phyloP scores from a whole-genome alignment of 2,113 vertebrate species.

The Campylomormyrus tamandua region DNA sequence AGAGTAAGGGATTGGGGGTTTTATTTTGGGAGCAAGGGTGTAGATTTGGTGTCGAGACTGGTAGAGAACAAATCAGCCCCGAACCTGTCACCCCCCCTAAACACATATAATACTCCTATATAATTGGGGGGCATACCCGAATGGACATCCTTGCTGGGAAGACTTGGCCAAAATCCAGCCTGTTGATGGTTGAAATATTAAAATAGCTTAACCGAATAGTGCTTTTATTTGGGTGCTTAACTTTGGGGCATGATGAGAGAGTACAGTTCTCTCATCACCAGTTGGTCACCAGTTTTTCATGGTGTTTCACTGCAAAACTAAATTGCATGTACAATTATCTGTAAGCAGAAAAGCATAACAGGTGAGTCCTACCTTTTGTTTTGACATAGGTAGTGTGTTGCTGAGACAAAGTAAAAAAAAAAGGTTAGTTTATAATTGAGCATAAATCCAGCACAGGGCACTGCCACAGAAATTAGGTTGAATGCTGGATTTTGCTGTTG shows the following conservation, averaged over 20 bases:
- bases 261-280: not conserved
- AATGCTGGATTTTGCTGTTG: not conserved
- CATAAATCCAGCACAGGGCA: not conserved
- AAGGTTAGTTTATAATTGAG: not conserved
- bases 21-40: not conserved
- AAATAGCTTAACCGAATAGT: not conserved
- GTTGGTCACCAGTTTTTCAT: no score
- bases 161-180: not conserved
- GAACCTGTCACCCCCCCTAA: not conserved
- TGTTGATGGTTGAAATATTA: not conserved
- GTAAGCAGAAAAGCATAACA: not conserved
- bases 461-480: not conserved
- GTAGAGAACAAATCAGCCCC: not conserved
- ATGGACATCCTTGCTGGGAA: not conserved
- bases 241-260: not conserved
- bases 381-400: not conserved
- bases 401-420: not conserved
- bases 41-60: not conserved
- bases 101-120: not conserved
- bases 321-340: not conserved
- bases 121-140: not conserved
- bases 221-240: not conserved
- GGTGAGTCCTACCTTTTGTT: not conserved
- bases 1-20: not conserved
- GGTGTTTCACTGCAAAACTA: not conserved